A percentile compares a stretch with the other conserved stretches of the same genome.
These are phyloP conservation scores for Peucedramus taeniatus DNA, from an alignment of 2,113 vertebrate genomes.

Conservation along the genomic window DNA sequence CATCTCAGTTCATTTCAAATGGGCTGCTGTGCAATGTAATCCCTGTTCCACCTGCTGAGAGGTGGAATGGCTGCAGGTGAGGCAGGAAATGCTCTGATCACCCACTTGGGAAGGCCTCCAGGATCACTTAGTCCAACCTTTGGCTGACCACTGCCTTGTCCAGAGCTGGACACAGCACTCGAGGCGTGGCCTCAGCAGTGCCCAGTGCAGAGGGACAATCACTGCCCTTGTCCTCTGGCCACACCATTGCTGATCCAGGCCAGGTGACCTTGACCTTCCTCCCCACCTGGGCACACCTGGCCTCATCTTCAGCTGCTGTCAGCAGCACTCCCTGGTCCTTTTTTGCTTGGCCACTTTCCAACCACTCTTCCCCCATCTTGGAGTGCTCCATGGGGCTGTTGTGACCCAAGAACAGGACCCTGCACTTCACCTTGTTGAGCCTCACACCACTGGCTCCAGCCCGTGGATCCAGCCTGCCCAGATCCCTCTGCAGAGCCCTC, in stretches of 20 bases:
- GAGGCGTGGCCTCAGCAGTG: not conserved
- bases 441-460: not conserved
- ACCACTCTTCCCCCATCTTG: not conserved
- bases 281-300: not conserved
- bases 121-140: fast-evolving
- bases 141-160: not conserved
- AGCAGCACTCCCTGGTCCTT: not conserved
- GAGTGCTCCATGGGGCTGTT: not conserved
- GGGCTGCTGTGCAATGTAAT: not conserved
- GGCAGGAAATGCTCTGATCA: not conserved
- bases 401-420: not conserved
- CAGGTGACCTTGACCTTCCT: not conserved
- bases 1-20: conserved; percentile 14
- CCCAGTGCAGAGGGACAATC: not conserved
- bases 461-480: not conserved
- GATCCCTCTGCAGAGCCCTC: not conserved
- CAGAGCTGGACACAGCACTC: not conserved
- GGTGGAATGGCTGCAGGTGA: not conserved
- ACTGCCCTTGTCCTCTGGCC: not conserved
- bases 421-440: not conserved
- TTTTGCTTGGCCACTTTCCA: not conserved
- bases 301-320: not conserved
- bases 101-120: not conserved
- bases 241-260: not conserved
- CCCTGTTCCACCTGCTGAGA: not conserved